A percentile compares a stretch with the other conserved stretches of the same genome.
phyloP scores from a whole-genome alignment of 2,888 invertebrate genomes.

The Ditula angustiorana region DNA sequence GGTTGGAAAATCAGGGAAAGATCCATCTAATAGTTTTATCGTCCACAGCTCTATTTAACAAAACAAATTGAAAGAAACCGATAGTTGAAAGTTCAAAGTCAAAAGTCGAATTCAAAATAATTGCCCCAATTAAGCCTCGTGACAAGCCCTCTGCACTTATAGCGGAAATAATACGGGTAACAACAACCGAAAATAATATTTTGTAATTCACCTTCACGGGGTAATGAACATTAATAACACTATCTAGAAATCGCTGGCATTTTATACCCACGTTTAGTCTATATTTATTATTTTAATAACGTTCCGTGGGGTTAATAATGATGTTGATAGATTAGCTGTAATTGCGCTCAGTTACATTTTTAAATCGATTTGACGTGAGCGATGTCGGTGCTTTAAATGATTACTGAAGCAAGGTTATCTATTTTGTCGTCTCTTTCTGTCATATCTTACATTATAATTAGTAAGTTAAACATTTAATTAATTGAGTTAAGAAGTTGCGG shows the following conservation, averaged over 20 bases:
- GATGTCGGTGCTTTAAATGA: no score
- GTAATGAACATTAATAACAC: not conserved
- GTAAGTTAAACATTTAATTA: no score
- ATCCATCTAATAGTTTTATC: no score
- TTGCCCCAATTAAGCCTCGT: not conserved
- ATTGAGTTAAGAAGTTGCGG: no score
- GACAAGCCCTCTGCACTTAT: not conserved
- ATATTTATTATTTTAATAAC: not conserved
- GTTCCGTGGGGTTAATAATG: slow-evolving; percentile 14
- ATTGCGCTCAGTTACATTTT: not conserved
- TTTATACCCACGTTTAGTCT: not conserved
- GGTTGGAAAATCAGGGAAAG: no score
- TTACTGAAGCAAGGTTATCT: no score
- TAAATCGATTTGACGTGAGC: slow-evolving; percentile 3
- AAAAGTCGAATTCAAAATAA: not conserved
- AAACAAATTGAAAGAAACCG: no score
- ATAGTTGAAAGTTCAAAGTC: not conserved
- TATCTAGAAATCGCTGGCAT: not conserved
- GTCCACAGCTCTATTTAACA: no score
- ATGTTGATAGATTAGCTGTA: slow-evolving; percentile 13
- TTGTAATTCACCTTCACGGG: not conserved
- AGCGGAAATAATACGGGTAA: not conserved
- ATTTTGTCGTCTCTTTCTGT: no score
- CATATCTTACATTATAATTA: no score
- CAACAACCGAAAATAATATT: no score